Base-by-base conservation (phyloP, 2,888 invertebrate genomes). In the Hoplodrina blanda region DNA sequence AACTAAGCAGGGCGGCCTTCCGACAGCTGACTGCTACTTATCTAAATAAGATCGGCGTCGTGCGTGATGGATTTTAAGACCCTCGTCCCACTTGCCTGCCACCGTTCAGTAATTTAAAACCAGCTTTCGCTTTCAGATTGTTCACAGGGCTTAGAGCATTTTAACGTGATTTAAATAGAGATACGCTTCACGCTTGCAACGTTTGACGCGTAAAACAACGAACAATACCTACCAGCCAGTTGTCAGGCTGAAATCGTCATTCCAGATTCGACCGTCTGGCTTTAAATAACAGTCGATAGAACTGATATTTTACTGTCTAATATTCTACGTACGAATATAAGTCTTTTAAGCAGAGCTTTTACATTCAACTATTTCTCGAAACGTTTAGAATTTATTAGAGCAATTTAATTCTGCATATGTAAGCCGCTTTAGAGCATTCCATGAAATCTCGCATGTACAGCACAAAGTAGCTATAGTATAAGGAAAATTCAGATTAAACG, bases 41-140 rank as follows among this genome's bases (percentile, higher is more conserved):
- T 95, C 95, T 95, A 93, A 95, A 95, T 95, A 95, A 94, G 94
- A 95, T 95, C 95, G 91, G 90, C 84, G 92, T 89, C 91, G 89
- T 91, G 91, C 94, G 93, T 94, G 94, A 94, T 94, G 93, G 94
- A 94, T 94, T 93, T 91, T 88, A 90, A 91, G 91, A 92, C 93
- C 92, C 91, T 91, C 89, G 90, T 91, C 88, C 87, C 82, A 85
- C 83, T 85, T 76, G 81, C 79, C 79, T 81, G 78, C 76, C 73
- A 63, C 69, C 73, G 76, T 61, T 81, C 75, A 81, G 78, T 87
- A 79, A 87, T 84, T 81, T 83, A 75, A 83, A 83, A 84, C 77
- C 70, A 69, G 81, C 69, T 68, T 83, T 81, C 65, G 76, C 64
- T 72, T 80, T 55, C 71, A 82, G 67, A 78, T 67, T 73, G 59